Evolutionary conservation across 2,888 invertebrate species (phyloP).

Genomic region (Matsumyia berberina): DNA sequence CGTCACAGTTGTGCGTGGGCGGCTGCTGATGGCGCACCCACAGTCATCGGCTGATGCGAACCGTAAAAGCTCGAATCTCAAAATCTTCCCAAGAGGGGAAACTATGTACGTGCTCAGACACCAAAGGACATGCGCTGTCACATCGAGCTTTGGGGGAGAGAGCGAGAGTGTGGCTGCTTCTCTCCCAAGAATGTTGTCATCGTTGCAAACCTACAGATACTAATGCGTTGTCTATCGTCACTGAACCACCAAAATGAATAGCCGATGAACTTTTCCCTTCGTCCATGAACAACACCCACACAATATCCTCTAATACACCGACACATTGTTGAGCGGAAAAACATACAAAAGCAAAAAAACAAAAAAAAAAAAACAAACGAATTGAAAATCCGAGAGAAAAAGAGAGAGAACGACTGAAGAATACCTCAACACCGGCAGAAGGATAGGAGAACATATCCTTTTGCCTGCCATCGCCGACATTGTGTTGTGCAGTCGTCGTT

Average conservation of each 20-base stretch:
- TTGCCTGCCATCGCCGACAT: constrained; percentile 72
- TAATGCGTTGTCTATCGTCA: constrained; percentile 70
- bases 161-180: not conserved
- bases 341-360: constrained; percentile 6
- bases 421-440: constrained; percentile 70
- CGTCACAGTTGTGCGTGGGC: constrained; percentile 84
- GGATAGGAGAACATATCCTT: constrained; percentile 72
- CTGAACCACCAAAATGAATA: constrained; percentile 57
- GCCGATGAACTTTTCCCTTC: constrained; percentile 67
- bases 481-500: constrained; percentile 74
- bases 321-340: constrained; percentile 7
- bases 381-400: constrained; percentile 14
- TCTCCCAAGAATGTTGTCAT: constrained; percentile 70
- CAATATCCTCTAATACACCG: constrained; percentile 39
- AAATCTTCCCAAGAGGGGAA: constrained; percentile 27
- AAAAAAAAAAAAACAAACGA: too few species aligned
- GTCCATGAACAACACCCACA: constrained; percentile 68
- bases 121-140: constrained; percentile 63
- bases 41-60: constrained; percentile 77
- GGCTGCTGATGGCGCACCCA: constrained; percentile 84
- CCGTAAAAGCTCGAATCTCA: constrained; percentile 67
- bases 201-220: constrained; percentile 66
- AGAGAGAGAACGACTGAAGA: constrained; percentile 26
- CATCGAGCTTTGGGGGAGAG: constrained; percentile 50
- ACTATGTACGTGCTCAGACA: constrained; percentile 39